Base-by-base conservation (phyloP, 2,113 vertebrate genomes). In the Redunca redunca region DNA sequence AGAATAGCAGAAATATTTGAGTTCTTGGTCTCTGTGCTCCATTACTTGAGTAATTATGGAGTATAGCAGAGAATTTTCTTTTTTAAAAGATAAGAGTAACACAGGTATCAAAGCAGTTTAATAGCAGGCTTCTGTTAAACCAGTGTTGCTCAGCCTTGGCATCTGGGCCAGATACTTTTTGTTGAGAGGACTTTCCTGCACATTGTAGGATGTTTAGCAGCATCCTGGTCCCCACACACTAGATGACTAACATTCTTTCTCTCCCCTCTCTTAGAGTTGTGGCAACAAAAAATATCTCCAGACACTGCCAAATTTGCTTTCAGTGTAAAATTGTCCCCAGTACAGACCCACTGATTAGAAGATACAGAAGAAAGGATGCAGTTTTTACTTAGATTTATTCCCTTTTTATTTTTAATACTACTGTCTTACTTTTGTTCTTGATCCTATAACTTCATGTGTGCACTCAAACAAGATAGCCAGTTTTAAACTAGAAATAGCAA, bases 351-450 rank as follows among this genome's bases (percentile, higher is more conserved):
- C 5, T 85, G 15, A 4, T 60, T 60, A 8, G 1, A 77, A 58
- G 6, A 25, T 60, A 19, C 21, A 48, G 50, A 8, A 89, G 23
- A 74, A 91, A 82, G 33, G 57, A 26, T 23, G 50, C 13, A 2
- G 21, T 2, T 92, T 82, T 50, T 3, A 28, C 12, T 93, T 60
- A 71, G 8, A 28, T 81, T 81, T 6, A 33, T n/a, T 53, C 43
- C 9, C 60, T 6, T 0, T 4, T 80, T 78, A n/a, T 46, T 30
- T 48, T 48, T 30, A 7, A 50, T 74, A 80, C 19, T 81, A 21
- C 14, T 40, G 14, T 62, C 30, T 77, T 93, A 90, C 85, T 88
- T 62, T 85, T 91, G 26, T 21, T 80, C 25, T 80, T 91, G 6
- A n/a, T 90, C 52, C 28, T 85, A 2, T 43, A 67, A 77, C 25